Base-by-base conservation (phyloP, 2,888 invertebrate species). In the Neoscelio sp. region DNA sequence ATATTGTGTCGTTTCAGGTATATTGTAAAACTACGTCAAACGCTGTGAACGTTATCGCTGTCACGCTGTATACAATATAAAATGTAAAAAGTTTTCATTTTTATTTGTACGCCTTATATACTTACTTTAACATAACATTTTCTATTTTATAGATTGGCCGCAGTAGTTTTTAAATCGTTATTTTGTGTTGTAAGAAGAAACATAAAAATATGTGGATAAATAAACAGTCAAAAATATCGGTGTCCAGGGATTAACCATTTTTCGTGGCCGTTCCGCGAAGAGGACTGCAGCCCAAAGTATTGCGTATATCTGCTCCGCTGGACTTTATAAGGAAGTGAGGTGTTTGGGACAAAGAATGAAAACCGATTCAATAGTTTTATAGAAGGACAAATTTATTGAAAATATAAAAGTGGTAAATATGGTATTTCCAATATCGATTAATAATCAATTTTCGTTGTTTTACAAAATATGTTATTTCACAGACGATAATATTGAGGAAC, bases 181-280 rank as follows among this genome's bases (percentile, higher is more conserved):
- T 58, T 68, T 46, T 23, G 60, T 65, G 52, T 60, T 50, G 73
- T 40, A 79, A 82, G 79, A 82, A 82, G 40, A 23, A 3, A 65
- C 82, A 76, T 81, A 71, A 80, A 68, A 83, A 80, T 80, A 80
- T 80, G 82, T 83, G 75, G 82, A 84, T 86, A 87, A 86, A 89
- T 88, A 87, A 88, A 74, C 65, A 88, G 87, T 87, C 85, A 85
- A 87, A 87, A 80, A 85, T 88, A 88, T 89, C 84, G 88, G 87
- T 88, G 88, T 86, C 87, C 83, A 83, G 87, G 88, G 88, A 88
- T 88, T 87, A 84, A 81, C 88, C 86, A 87, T 87, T 89, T 84
- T 75, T 83, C 85, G 84, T 86, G 87, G 87, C 86, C 88, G 85
- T 89, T 85, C 87, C 82, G 86, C 86, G 87, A 87, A 87, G 84